These are phyloP conservation scores for Apolygus lucorum DNA, from an alignment of 1,140 invertebrate genomes.

Conservation along the genomic window DNA sequence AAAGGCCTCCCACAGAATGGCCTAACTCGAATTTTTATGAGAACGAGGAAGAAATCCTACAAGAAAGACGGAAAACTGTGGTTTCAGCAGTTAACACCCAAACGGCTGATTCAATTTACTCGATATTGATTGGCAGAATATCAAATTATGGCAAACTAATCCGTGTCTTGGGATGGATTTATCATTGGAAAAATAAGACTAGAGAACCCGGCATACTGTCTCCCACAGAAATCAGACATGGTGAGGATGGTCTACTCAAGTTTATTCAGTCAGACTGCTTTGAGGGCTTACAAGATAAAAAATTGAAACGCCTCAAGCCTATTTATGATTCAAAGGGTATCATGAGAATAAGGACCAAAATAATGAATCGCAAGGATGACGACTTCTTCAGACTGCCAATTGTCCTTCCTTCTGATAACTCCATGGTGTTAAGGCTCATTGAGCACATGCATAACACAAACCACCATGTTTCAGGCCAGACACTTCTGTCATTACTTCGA, in stretches of 20 bases:
- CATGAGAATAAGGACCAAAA: slow-evolving; percentile 14
- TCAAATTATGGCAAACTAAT: not conserved
- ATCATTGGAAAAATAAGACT: slow-evolving; percentile 4
- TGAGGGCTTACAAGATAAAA: not conserved
- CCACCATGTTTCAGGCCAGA: not conserved
- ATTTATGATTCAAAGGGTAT: not conserved
- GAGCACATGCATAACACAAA: not conserved
- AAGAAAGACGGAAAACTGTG: slow-evolving; percentile 4
- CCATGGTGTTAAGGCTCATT: not conserved
- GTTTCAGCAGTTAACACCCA: not conserved
- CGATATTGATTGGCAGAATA: not conserved
- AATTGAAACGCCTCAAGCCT: not conserved
- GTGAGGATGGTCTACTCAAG: not conserved
- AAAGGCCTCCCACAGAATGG: slow-evolving; percentile 14
- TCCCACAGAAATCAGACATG: not conserved
- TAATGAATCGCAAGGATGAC: slow-evolving; percentile 3
- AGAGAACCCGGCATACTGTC: not conserved
- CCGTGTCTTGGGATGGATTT: not conserved
- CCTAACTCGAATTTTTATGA: not conserved
- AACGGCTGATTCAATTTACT: not conserved
- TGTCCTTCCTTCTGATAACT: not conserved
- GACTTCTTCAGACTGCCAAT: not conserved
- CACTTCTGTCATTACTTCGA: not conserved
- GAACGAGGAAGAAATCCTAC: slow-evolving; percentile 23
- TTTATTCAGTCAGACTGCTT: not conserved